Base-by-base conservation (phyloP, 2,797 vertebrate genomes). In the Halcyon badia region DNA sequence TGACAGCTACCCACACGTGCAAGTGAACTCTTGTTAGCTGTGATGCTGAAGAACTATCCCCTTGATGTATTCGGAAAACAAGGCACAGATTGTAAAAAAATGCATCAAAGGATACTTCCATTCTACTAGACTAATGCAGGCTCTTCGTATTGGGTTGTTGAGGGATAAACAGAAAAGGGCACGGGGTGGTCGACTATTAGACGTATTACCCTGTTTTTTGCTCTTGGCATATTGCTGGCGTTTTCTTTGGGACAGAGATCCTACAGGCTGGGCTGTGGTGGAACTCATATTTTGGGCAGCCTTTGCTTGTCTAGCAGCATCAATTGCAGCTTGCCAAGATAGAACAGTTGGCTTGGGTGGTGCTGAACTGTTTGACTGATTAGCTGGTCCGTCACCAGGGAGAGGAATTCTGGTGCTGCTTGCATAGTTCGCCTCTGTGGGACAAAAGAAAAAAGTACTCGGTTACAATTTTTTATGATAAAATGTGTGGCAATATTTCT, bases 81-180 rank as follows among this genome's bases (percentile, higher is more conserved):
- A 89, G 62, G 69, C 89, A 85, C 60, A 95, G 64, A 90, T 7
- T 10, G 57, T 64, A 46, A 87, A 83, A 84, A 89, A 3, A 24
- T 68, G 31, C 60, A 25, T n/a, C 62, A 89, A 98, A 99, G 99
- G 99, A 99, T 99, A 99, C 99, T 99, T 99, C 99, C 99, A 99
- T 98, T 99, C 99, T 98, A 99, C 99, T 97, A 99, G 98, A 98
- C 99, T 99, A 98, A 99, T 99, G 98, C 99, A 99, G 98, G 99
- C 99, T 99, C 99, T 99, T 98, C 99, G 99, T 98, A 99, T 98
- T 95, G 99, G 99, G 98, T 99, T 99, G 98, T 99, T 99, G 97
- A 99, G 99, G 83, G 99, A 99, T 97, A 99, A 99, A 97, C 99
- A 99, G 98, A 99, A 99, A 94, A 99, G 99, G 97, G 99, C 99